These are phyloP conservation scores for Dolichallabes microphthalmus DNA, from an alignment of 2,113 vertebrate species.

Conservation along the genomic window DNA sequence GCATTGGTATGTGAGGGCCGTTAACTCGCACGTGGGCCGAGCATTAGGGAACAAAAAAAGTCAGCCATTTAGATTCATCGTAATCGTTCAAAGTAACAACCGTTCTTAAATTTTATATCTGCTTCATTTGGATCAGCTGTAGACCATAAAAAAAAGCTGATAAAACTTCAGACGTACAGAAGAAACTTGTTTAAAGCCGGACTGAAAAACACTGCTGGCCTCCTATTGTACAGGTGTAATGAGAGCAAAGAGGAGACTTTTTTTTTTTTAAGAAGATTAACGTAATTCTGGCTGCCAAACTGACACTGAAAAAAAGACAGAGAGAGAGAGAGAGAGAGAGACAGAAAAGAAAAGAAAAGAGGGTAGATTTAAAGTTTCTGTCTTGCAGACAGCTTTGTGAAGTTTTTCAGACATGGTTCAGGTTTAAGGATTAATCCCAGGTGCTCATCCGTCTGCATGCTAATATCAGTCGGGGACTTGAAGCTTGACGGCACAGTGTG, in stretches of 20 bases:
- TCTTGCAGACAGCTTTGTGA: constrained; percentile 55
- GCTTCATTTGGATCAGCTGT: background rate
- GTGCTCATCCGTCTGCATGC: constrained; percentile 54
- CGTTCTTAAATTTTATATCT: constrained; percentile 9
- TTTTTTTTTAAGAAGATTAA: constrained; percentile 51
- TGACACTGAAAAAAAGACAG: constrained; percentile 9
- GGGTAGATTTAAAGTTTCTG: constrained; percentile 56
- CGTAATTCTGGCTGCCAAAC: constrained; percentile 48
- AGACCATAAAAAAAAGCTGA: background rate
- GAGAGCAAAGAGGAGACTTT: constrained; percentile 26
- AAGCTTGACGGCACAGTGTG: constrained; percentile 24
- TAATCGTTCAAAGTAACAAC: background rate
- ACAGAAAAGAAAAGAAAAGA: background rate
- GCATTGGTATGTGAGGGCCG: background rate
- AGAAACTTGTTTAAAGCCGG: constrained; percentile 30
- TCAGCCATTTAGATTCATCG: background rate
- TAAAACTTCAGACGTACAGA: constrained; percentile 8
- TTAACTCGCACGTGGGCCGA: background rate
- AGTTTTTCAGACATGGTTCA: constrained; percentile 58
- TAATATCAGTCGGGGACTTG: constrained; percentile 46
- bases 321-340: background rate
- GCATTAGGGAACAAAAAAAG: background rate
- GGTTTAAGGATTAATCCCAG: constrained; percentile 54
- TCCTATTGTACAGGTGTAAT: constrained; percentile 44
- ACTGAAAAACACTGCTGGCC: constrained; percentile 15